phyloP scores from a whole-genome alignment of 2,888 invertebrate species.

The Chalcis sispes region DNA sequence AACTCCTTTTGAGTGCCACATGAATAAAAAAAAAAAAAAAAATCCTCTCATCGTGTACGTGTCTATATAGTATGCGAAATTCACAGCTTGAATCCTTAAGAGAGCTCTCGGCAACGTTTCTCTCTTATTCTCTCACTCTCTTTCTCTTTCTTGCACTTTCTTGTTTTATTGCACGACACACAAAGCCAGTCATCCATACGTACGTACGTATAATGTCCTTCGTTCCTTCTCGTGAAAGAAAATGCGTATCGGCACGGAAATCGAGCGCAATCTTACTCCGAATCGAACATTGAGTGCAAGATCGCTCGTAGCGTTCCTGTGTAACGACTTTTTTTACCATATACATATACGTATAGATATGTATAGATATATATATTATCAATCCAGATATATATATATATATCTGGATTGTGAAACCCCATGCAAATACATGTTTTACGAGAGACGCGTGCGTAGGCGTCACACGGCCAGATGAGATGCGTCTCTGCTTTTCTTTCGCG shows the following conservation, averaged over 20 bases:
- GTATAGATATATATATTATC: no score
- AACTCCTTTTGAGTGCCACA: neutral
- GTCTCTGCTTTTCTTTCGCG: conserved; percentile 37
- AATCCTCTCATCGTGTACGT: no score
- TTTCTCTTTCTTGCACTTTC: neutral
- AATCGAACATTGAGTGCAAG: conserved; percentile 30
- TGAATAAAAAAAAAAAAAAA: conserved; percentile 54
- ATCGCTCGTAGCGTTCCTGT: conserved; percentile 18
- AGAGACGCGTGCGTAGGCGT: conserved; percentile 5
- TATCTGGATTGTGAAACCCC: conserved; percentile 19
- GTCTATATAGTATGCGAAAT: no score
- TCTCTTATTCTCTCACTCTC: neutral
- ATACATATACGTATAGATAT: no score
- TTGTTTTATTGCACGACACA: conserved; percentile 18
- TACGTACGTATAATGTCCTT: neutral
- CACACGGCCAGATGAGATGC: conserved; percentile 46
- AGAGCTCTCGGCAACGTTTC: neutral
- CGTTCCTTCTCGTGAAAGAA: neutral
- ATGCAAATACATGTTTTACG: conserved; percentile 60
- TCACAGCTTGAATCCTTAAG: conserved; percentile 12
- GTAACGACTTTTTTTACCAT: no score
- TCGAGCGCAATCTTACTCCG: conserved; percentile 45
- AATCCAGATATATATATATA: neutral
- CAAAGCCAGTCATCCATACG: neutral
- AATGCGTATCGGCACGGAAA: conserved; percentile 30